Evolutionary conservation across 2,113 vertebrate species (phyloP), one percentile per base, ranked within the genome.

Genomic region (Phalacrocorax carbo): DNA sequence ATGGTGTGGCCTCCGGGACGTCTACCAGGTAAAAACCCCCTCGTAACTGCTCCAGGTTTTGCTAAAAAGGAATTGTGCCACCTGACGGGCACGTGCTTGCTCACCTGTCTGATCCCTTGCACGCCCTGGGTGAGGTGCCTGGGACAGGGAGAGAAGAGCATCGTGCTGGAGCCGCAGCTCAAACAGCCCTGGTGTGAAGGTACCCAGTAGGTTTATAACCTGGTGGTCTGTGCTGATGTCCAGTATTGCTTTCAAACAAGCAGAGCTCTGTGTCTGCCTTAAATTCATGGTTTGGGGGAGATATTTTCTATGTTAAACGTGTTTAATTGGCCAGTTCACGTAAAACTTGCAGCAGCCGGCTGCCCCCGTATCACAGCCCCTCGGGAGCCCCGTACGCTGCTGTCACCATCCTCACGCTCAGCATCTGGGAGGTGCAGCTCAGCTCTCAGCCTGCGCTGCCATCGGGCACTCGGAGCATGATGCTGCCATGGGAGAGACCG

Each of bases 1-100:
- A 1, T 99, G 99, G 99, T 99, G 99, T 55, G 98, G 98, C 87
- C 98, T 99, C 84, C 98, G 98, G 64, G 98, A 99, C 15, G 98
- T 99, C 95, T 99, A 99, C 97, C 99, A 99, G 99, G 99, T 99
- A 97, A 29, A 15, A 36, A 12, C 4, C 9, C 17, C 4, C 3
- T 0, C 0, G 6, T 20, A 5, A 0, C 4, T 0, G 2, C 21
- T 8, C 12, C 7, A 0, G 75, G 8, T 40, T 62, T 48, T 55
- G 23, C 13, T 15, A 21, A 34, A 21, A 10, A 32, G 2, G 48
- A 11, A 1, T n/a, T 7, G 15, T 27, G 34, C 34, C 54, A 8
- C n/a, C 72, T 12, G 72, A 11, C 1, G 5, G 8, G 15, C 27
- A 25, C 0, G 11, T 4, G 68, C 5, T n/a, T 0, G 1, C 57